phyloP scores from a whole-genome alignment of 2,113 vertebrate genomes.

The Herpetotheres cachinnans region DNA sequence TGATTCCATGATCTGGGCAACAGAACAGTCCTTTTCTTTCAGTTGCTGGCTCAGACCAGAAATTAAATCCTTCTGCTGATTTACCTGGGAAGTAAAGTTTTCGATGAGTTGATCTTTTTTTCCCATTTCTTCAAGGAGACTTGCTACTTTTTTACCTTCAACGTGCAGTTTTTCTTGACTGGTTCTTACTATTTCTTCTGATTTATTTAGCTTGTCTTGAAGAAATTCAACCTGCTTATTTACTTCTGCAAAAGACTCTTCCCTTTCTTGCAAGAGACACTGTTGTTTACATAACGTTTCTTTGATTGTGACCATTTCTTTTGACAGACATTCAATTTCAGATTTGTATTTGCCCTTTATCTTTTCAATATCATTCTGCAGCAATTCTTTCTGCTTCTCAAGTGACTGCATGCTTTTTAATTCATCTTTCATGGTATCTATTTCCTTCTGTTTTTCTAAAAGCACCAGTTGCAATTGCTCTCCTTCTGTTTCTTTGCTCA shows the following conservation, averaged over 20 bases:
- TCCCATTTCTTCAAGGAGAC: conserved; percentile 51
- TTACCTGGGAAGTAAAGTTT: conserved; percentile 74
- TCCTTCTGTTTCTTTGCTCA: conserved; percentile 74
- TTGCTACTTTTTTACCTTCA: conserved; percentile 43
- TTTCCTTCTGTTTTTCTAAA: conserved; percentile 68
- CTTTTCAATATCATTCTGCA: conserved; percentile 29
- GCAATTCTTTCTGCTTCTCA: conserved; percentile 39
- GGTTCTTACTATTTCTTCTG: conserved; percentile 49
- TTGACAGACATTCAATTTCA: conserved; percentile 55
- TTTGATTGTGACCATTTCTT: conserved; percentile 42
- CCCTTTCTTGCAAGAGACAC: conserved; percentile 47
- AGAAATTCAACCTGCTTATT: conserved; percentile 53
- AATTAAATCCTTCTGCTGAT: conserved; percentile 83
- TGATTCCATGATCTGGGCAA: conserved; percentile 78
- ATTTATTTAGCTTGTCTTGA: conserved; percentile 51
- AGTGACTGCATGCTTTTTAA: neutral
- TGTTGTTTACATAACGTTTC: conserved; percentile 43
- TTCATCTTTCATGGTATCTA: conserved; percentile 49
- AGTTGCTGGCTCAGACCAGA: conserved; percentile 79
- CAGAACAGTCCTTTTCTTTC: conserved; percentile 77
- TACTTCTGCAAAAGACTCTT: conserved; percentile 42
- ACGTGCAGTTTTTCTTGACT: conserved; percentile 46
- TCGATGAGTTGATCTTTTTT: conserved; percentile 70
- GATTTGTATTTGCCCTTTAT: conserved; percentile 39
- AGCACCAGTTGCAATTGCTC: conserved; percentile 61